Evolutionary conservation across 2,888 invertebrate species (phyloP), one percentile per base, ranked within the genome.

Genomic region (Ennomos quercinarius): DNA sequence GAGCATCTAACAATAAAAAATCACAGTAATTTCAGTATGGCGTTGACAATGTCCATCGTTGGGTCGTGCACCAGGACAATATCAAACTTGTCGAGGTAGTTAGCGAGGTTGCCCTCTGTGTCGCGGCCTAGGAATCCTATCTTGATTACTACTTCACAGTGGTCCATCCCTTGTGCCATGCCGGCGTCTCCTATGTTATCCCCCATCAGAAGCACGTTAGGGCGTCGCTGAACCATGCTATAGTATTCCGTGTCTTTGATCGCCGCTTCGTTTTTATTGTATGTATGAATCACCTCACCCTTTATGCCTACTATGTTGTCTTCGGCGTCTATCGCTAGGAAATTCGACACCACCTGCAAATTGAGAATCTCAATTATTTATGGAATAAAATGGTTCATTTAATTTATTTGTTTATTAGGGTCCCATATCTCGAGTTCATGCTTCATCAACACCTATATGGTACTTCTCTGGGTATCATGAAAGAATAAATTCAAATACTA

Each of bases 81-180:
- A 83, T 99, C 99, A 83, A 97, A 99, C 9, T 94, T 94, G 9
- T 96, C 94, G 89, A 96, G 93, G 78, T 97, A 99, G 53, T 93
- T 93, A 0, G 94, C 93, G 12, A 98, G 89, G 77, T 95, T 95
- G 34, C 94, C 94, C 57, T 95, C 95, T 0, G 93, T 88, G 81
- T 97, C 95, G 64, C 96, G 95, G 69, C 97, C 98, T 0, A 99
- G 94, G 86, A 98, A 99, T 43, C 99, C 99, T 67, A 99, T 96
- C 89, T 97, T 98, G 47, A 99, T 90, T 48, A 98, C 94, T 36
- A 95, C 94, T 58, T 95, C 94, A 5, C 95, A 93, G 63, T 95
- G 93, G 0, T 96, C 95, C 73, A 97, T 95, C 1, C 98, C 99
- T 66, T 97, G 96, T 0, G 97, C 97, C 99, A 99, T 99, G 13